Percentiles rank a stretch among this genome's conserved stretches.
phyloP scores from a whole-genome alignment of 2,797 vertebrate species.

The Poecilia wingei region DNA sequence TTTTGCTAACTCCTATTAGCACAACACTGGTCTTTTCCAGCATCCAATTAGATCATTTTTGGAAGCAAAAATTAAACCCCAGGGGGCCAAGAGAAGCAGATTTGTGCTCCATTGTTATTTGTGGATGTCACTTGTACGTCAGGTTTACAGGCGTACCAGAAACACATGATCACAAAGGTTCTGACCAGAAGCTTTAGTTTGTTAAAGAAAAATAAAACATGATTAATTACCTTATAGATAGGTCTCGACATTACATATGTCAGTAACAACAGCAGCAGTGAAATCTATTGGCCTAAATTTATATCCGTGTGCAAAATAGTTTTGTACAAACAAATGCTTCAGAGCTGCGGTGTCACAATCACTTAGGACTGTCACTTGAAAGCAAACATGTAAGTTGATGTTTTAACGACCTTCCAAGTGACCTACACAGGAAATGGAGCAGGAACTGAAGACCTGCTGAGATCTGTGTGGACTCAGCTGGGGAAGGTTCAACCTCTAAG shows the following conservation, averaged over 20 bases:
- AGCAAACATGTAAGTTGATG: constrained; percentile 25
- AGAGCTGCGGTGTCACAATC: background rate
- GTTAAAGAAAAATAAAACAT: no score
- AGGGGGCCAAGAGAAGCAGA: background rate
- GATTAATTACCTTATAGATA: no score
- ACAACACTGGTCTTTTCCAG: background rate
- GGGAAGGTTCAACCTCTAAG: constrained; percentile 17
- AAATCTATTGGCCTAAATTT: background rate
- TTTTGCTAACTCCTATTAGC: background rate
- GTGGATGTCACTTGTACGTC: no score
- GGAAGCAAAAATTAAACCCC: background rate
- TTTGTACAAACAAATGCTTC: no score
- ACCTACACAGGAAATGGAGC: constrained; percentile 34
- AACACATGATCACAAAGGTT: no score
- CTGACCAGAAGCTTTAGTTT: no score
- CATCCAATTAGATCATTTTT: background rate
- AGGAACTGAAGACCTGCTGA: constrained; percentile 39
- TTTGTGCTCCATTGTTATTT: no score
- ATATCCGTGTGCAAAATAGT: background rate
- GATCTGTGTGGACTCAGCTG: constrained; percentile 67
- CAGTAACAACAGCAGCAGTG: background rate
- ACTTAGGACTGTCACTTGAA: background rate
- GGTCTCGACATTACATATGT: background rate
- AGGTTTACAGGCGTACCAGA: no score
- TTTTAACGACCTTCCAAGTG: constrained; percentile 21